Evolutionary conservation across 2,888 invertebrate species (phyloP).

Genomic region (Carcina quercana): DNA sequence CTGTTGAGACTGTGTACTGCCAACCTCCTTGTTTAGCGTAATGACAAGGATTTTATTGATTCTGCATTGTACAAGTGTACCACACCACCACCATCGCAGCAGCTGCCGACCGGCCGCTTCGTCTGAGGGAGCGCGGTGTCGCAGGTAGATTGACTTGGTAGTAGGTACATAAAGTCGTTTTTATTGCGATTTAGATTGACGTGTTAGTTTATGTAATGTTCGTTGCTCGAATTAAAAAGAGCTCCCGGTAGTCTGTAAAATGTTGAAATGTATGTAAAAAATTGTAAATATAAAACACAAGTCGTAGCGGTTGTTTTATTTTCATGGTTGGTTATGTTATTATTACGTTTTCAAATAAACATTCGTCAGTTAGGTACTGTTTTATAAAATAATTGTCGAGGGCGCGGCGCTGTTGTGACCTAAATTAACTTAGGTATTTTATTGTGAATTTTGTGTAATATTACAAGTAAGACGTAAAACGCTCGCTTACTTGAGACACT

Average conservation of each 20-base stretch:
- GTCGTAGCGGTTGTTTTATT: constrained; percentile 61
- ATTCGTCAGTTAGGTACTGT: constrained; percentile 22
- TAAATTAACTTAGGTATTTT: no score
- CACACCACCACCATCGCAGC: no score
- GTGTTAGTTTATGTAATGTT: constrained; percentile 74
- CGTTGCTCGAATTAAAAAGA: constrained; percentile 75
- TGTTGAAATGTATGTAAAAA: constrained; percentile 73
- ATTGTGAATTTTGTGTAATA: no score
- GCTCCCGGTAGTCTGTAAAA: constrained; percentile 72
- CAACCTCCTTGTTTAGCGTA: constrained; percentile 50
- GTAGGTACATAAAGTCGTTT: constrained; percentile 55
- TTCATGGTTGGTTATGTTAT: no score
- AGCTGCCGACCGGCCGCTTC: no score
- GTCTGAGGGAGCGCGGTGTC: no score
- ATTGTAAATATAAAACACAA: constrained; percentile 70
- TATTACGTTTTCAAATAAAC: constrained; percentile 26
- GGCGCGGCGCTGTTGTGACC: no score
- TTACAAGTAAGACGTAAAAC: no score
- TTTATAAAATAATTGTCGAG: constrained; percentile 25
- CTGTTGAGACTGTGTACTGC: constrained; percentile 58
- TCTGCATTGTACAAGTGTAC: constrained; percentile 66
- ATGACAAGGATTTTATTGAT: constrained; percentile 66
- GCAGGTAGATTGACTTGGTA: constrained; percentile 49
- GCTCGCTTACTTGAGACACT: no score
- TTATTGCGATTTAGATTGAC: constrained; percentile 72